These are phyloP conservation scores for Diuraphis noxia DNA, from an alignment of 1,140 invertebrate genomes.

Conservation along the genomic window DNA sequence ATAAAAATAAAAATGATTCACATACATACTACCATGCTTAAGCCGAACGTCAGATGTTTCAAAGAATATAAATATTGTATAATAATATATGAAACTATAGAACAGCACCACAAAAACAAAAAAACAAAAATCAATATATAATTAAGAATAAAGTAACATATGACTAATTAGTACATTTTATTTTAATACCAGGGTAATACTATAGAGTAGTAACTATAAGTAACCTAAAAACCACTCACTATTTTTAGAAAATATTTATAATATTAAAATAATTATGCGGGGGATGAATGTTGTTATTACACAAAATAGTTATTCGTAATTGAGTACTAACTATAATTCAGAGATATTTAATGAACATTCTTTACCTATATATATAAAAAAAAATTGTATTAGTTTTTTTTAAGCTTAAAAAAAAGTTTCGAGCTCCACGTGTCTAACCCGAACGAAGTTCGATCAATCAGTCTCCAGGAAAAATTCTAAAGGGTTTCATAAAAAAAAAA, in stretches of 20 bases:
- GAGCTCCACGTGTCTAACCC: not conserved
- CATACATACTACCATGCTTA: not conserved
- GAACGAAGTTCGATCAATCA: slow-evolving; percentile 5
- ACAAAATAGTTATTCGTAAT: not conserved
- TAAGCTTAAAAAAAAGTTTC: not conserved
- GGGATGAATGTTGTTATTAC: not conserved
- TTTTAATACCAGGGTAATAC: no score
- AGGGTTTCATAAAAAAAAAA: not conserved
- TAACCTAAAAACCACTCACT: not conserved
- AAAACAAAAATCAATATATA: not conserved
- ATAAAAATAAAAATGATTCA: not conserved
- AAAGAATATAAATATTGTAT: not conserved
- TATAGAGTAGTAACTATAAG: no score
- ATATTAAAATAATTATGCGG: not conserved
- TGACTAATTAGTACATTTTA: not conserved
- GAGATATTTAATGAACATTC: no score
- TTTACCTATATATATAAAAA: no score
- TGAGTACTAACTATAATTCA: not conserved
- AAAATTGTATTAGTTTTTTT: not conserved
- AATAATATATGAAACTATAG: not conserved
- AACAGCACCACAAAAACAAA: not conserved
- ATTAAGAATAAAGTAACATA: no score
- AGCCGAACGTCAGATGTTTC: not conserved
- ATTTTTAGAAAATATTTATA: not conserved
- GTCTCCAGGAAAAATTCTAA: not conserved